Evolutionary conservation across 2,888 invertebrate genomes (phyloP), one percentile per base, ranked within the genome.

Genomic region (Stenoptilia bipunctidactyla): DNA sequence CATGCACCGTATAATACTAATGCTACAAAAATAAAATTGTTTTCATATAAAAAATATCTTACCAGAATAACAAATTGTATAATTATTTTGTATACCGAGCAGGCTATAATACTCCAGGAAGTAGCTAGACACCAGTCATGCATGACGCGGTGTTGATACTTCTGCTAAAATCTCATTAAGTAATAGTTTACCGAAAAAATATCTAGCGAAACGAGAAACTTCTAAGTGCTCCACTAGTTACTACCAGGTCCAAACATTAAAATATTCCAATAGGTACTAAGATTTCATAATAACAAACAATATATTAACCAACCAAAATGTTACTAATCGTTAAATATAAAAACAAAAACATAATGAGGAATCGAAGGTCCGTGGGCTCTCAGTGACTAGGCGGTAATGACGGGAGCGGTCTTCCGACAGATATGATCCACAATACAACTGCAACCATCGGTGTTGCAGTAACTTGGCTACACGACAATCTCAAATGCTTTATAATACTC

Each of bases 341-440:
- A 33, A 45, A 45, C 42, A 27, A 45, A 74, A 65, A 34, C 34
- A n/a, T 30, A 10, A 62, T 66, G 65, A 62, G 65, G 66, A 70
- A 62, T 70, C 64, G 61, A 61, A 67, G 64, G 58, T 72, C 63
- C 66, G 72, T 68, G 73, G 79, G 75, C 61, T 79, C 76, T 76
- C 82, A 80, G 82, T 77, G 82, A 83, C 82, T 83, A 83, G 83
- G 83, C 83, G 83, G 83, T 79, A 70, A 66, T 66, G 69, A 71
- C 62, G 55, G 55, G 61, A 57, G 57, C 52, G 57, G 58, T 58
- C 59, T 56, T 61, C 60, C 58, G 64, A 70, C 63, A 58, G 52
- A 51, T 6, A 25, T 25, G 5, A 6, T 6, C 25, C 9, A 25
- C 5, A 6, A 6, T 6, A 53, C 56, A 59, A 57, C 58, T 62